phyloP scores from a whole-genome alignment of 2,797 vertebrate species.

The Microcaecilia unicolor region DNA sequence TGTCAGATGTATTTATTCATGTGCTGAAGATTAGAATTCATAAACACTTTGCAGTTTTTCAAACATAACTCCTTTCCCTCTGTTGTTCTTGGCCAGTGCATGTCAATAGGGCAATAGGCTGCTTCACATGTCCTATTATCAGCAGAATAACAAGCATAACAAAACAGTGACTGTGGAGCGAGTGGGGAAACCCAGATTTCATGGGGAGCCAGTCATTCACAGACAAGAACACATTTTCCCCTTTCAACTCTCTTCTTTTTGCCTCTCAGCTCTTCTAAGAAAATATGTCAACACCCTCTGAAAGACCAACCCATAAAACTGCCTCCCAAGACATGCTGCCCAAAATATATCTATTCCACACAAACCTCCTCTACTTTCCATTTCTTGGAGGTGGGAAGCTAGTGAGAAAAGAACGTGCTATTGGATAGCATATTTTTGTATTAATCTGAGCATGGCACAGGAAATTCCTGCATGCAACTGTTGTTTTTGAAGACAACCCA shows the following conservation, averaged over 20 bases:
- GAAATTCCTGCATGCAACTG: conserved; percentile 35
- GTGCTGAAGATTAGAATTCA: conserved; percentile 68
- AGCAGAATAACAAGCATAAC: conserved; percentile 25
- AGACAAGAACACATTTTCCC: conserved; percentile 3
- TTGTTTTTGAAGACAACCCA: conserved; percentile 35
- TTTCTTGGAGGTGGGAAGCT: conserved; percentile 15
- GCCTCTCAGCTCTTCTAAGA: neutral
- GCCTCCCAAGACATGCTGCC: neutral
- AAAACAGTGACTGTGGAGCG: conserved; percentile 8
- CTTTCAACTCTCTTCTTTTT: conserved; percentile 15
- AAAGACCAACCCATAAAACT: neutral
- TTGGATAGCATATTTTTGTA: conserved; percentile 20
- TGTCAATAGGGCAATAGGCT: conserved; percentile 38
- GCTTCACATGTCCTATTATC: conserved; percentile 33
- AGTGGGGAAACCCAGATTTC: neutral
- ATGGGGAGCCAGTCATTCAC: conserved; percentile 3
- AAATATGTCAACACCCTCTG: conserved; percentile 7
- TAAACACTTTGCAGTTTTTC: conserved; percentile 64
- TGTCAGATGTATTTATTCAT: conserved; percentile 74
- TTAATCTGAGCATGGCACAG: conserved; percentile 30
- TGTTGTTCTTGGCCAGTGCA: conserved; percentile 58
- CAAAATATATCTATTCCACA: conserved; percentile 15
- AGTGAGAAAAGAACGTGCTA: conserved; percentile 23
- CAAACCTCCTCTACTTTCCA: conserved; percentile 14
- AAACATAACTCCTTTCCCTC: conserved; percentile 43